Evolutionary conservation across 1,140 invertebrate species (phyloP).

Genomic region (Papilio polyxenes): DNA sequence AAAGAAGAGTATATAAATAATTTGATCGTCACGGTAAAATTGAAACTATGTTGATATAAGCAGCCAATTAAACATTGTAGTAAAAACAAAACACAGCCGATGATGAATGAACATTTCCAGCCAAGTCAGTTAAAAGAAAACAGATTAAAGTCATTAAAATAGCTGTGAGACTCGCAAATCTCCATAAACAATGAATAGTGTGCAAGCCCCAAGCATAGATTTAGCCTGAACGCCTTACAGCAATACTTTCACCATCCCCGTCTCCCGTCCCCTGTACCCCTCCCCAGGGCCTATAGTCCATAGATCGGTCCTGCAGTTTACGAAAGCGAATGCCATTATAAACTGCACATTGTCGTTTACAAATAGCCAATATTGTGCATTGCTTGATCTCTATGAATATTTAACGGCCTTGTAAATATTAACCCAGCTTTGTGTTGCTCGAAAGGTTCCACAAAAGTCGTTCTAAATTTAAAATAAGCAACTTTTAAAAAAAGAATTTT

Average conservation of each 20-base stretch:
- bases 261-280: neutral
- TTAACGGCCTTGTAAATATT: neutral
- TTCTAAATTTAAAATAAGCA: too few species aligned
- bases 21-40: too few species aligned
- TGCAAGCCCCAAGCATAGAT: neutral
- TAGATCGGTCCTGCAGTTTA: slow-evolving; percentile 10
- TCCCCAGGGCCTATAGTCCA: slow-evolving; percentile 2
- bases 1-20: too few species aligned
- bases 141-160: neutral
- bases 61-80: too few species aligned
- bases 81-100: too few species aligned
- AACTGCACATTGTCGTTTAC: slow-evolving; percentile 17
- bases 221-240: neutral
- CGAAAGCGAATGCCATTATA: slow-evolving; percentile 18
- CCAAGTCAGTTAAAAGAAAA: neutral
- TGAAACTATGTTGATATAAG: too few species aligned
- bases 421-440: neutral
- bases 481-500: too few species aligned
- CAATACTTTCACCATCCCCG: slow-evolving; percentile 16
- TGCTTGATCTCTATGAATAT: neutral
- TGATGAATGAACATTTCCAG: too few species aligned
- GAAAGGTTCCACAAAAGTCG: neutral
- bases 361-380: slow-evolving; percentile 9
- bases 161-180: neutral
- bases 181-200: neutral